phyloP scores from a whole-genome alignment of 1,140 invertebrate genomes.

The Dinoponera quadriceps region DNA sequence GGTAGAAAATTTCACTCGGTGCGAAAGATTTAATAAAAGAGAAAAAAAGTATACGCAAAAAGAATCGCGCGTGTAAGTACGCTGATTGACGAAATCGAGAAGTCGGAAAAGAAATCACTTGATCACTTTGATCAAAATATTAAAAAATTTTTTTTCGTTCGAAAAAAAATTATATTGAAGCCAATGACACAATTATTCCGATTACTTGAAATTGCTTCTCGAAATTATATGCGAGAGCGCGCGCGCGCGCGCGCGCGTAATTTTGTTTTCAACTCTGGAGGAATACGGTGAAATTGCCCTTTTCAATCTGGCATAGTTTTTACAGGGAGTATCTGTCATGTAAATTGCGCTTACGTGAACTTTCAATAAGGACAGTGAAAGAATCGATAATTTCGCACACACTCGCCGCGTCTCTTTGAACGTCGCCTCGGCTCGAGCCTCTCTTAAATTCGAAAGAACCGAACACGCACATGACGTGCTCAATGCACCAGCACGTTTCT shows the following conservation, averaged over 20 bases:
- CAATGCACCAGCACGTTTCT: neutral
- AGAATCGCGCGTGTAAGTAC: neutral
- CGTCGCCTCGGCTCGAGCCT: neutral
- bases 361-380: neutral
- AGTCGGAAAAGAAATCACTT: neutral
- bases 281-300: neutral
- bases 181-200: neutral
- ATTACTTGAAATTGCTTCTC: neutral
- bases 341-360: slow-evolving; percentile 26
- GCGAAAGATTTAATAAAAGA: neutral
- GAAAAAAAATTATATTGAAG: neutral
- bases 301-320: neutral
- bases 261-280: neutral
- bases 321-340: neutral
- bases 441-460: neutral
- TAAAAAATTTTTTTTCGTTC: neutral
- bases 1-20: neutral
- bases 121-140: neutral
- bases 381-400: slow-evolving; percentile 14
- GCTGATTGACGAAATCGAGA: neutral
- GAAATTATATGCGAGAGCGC: neutral
- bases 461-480: slow-evolving; percentile 42
- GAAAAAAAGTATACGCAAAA: neutral
- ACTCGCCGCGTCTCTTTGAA: slow-evolving; percentile 9
- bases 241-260: neutral